A percentile compares a stretch with the other conserved stretches of the same genome.
Conservation (phyloP, 2,113 vertebrate genomes). For the Setophaga kirtlandii region DNA sequence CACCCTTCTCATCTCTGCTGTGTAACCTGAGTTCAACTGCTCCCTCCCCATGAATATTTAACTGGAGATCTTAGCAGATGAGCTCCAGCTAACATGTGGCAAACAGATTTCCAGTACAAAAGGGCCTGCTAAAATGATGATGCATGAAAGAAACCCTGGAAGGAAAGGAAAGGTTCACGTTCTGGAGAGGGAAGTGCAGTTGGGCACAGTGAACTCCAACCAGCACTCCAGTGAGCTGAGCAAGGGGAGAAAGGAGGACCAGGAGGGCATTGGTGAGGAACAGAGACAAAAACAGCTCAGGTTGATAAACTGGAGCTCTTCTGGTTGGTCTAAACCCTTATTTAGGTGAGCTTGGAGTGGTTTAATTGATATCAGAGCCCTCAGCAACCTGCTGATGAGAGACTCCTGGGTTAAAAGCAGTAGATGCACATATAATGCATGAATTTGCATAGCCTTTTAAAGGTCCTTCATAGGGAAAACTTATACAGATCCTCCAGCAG, state of each 20-base stretch:
- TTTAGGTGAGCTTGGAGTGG: neutral
- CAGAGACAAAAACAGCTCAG: neutral
- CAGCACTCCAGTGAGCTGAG: neutral
- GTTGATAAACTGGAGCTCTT: neutral
- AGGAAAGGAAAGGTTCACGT: neutral
- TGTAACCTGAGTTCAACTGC: conserved; percentile 62
- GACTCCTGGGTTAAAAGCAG: neutral
- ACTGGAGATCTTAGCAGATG: conserved; percentile 33
- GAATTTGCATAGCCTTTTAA: neutral
- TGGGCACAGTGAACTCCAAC: neutral
- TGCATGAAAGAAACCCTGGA: neutral
- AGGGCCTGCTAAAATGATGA: conserved; percentile 11
- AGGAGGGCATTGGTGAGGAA: neutral
- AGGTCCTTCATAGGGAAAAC: neutral
- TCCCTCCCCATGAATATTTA: conserved; percentile 71
- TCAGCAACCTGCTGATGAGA: fast-evolving
- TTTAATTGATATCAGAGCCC: neutral
- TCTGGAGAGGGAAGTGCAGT: neutral
- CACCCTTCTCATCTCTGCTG: neutral
- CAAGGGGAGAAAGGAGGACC: neutral
- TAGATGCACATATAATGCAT: neutral
- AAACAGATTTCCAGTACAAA: conserved; percentile 66
- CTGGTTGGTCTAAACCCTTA: neutral
- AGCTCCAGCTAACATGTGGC: conserved; percentile 69
- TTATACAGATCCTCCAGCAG: neutral